Conservation (phyloP, 2,888 invertebrate genomes). For the Eudemis profundana region DNA sequence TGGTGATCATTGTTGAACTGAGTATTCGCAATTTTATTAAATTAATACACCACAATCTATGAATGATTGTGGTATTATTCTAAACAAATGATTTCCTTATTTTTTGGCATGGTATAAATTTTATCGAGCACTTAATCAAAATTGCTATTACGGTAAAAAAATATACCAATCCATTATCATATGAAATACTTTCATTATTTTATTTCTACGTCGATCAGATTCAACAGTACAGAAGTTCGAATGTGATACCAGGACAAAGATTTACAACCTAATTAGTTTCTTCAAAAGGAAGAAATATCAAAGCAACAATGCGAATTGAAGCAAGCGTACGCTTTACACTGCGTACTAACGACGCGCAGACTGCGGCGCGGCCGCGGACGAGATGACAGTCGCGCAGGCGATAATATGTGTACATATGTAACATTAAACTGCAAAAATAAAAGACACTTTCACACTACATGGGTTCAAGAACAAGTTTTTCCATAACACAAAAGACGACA, state of each 20-base stretch:
- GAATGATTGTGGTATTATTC: too few relatives aligned
- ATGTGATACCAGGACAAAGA: background rate
- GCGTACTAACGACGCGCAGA: slow-evolving; percentile 67
- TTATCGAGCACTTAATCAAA: too few relatives aligned
- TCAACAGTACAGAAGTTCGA: background rate
- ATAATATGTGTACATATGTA: slow-evolving; percentile 86
- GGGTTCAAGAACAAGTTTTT: slow-evolving; percentile 86
- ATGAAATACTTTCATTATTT: too few relatives aligned
- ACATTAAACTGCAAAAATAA: slow-evolving; percentile 85
- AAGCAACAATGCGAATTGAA: slow-evolving; percentile 43
- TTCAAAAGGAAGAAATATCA: slow-evolving; percentile 23
- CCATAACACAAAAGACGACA: slow-evolving; percentile 86
- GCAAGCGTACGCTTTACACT: slow-evolving; percentile 66
- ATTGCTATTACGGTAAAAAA: too few relatives aligned
- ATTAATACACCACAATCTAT: too few relatives aligned
- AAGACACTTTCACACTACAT: slow-evolving; percentile 85
- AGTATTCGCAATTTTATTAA: background rate
- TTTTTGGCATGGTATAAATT: too few relatives aligned
- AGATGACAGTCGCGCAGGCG: slow-evolving; percentile 77
- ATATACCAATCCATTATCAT: too few relatives aligned
- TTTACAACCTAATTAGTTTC: slow-evolving; percentile 30
- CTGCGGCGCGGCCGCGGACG: slow-evolving; percentile 56
- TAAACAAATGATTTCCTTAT: too few relatives aligned
- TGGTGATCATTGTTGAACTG: background rate
- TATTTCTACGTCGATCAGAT: background rate